phyloP scores from a whole-genome alignment of 92 coral and sea anemone genomes.

The Bergia puertoricense region DNA sequence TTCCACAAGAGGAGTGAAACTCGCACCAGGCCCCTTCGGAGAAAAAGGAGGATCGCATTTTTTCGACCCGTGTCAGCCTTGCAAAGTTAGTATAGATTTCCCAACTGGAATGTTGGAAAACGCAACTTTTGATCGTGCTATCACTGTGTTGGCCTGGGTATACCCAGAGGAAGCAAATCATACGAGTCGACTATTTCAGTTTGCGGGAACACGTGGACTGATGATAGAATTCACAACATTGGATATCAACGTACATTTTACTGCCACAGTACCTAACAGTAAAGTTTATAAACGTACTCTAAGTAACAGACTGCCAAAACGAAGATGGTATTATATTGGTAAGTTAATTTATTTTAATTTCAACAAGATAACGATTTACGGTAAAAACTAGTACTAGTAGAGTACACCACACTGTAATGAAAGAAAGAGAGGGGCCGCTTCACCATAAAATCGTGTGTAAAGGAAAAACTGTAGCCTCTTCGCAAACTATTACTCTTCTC shows the following conservation, averaged over 20 bases:
- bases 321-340: constrained; percentile 30
- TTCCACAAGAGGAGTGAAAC: constrained; percentile 15
- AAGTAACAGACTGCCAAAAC: background rate
- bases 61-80: background rate
- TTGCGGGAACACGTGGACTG: background rate
- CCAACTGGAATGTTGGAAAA: background rate
- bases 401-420: too few relatives aligned
- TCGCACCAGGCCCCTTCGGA: constrained; percentile 24
- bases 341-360: background rate
- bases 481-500: too few relatives aligned
- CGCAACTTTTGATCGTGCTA: background rate
- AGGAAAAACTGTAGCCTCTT: too few relatives aligned
- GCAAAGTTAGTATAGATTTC: background rate
- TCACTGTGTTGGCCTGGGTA: constrained; percentile 32
- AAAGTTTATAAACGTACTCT: background rate
- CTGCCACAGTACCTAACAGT: background rate
- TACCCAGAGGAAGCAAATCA: background rate
- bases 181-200: background rate
- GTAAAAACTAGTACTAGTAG: background rate
- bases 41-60: constrained; percentile 5
- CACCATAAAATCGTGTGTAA: too few relatives aligned
- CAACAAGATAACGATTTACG: background rate
- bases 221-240: background rate
- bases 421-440: too few relatives aligned
- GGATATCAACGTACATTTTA: background rate